These are phyloP conservation scores for Tromatobia lineatoria DNA, from an alignment of 2,888 invertebrate species.

Conservation along the genomic window DNA sequence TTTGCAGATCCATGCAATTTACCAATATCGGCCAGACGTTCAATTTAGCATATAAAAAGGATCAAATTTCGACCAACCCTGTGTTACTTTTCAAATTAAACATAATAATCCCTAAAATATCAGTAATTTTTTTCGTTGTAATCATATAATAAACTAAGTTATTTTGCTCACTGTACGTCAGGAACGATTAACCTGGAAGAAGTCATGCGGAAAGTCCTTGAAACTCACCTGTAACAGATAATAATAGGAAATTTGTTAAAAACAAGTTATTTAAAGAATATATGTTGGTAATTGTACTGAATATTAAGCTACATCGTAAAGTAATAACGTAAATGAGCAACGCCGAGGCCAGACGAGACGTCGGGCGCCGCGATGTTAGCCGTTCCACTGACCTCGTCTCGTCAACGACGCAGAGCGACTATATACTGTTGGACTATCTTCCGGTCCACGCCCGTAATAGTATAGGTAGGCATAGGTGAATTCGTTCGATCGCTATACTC, in stretches of 20 bases:
- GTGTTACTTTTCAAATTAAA: too few species aligned
- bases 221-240: slow-evolving; percentile 77
- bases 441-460: slow-evolving; percentile 68
- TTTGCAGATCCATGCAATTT: too few species aligned
- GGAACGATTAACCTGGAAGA: neutral
- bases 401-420: slow-evolving; percentile 49
- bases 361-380: slow-evolving; percentile 49
- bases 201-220: slow-evolving; percentile 10
- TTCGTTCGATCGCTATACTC: slow-evolving; percentile 33
- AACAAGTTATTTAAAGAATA: neutral
- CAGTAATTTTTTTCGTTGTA: too few species aligned
- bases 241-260: slow-evolving; percentile 58
- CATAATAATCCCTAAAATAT: too few species aligned
- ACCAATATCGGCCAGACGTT: too few species aligned
- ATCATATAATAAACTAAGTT: neutral
- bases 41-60: too few species aligned
- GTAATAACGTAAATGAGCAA: slow-evolving; percentile 11
- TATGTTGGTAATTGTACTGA: neutral
- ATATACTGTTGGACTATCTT: slow-evolving; percentile 58
- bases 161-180: slow-evolving; percentile 7
- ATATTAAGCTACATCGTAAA: slow-evolving; percentile 1
- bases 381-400: slow-evolving; percentile 67
- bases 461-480: slow-evolving; percentile 61
- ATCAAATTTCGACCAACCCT: too few species aligned
- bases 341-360: slow-evolving; percentile 48